These are phyloP conservation scores for Euwallacea fornicatus DNA, from an alignment of 1,140 invertebrate genomes.

Conservation along the genomic window DNA sequence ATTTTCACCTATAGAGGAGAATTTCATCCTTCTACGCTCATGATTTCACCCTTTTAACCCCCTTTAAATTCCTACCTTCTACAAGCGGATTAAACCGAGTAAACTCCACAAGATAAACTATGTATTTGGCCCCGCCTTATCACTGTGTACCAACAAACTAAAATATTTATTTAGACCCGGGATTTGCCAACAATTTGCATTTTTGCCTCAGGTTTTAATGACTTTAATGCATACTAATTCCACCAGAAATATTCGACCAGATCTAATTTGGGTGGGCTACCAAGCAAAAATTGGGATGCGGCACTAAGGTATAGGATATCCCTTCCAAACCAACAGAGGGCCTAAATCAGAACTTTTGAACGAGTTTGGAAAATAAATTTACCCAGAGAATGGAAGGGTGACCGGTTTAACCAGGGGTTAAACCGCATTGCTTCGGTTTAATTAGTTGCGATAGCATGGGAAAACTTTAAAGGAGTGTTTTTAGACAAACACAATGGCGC, in stretches of 20 bases:
- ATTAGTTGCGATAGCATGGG: slow-evolving; percentile 30
- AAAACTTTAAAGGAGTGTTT: no score
- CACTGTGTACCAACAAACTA: background rate
- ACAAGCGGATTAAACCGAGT: slow-evolving; percentile 4
- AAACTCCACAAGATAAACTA: slow-evolving; percentile 5
- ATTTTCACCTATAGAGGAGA: no score
- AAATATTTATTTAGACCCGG: slow-evolving; percentile 3
- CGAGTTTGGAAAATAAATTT: slow-evolving; percentile 33
- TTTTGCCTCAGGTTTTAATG: background rate
- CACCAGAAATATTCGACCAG: background rate
- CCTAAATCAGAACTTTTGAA: slow-evolving; percentile 14
- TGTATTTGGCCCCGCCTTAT: background rate
- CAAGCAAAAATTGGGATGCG: background rate
- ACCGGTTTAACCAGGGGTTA: slow-evolving; percentile 36
- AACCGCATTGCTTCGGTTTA: slow-evolving; percentile 34
- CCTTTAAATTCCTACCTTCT: slow-evolving; percentile 2
- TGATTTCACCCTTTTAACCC: slow-evolving; percentile 5
- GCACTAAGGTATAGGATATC: background rate
- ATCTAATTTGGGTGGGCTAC: slow-evolving; percentile 1
- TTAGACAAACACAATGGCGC: no score
- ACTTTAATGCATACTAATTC: background rate
- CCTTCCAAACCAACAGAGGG: background rate
- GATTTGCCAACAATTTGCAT: background rate
- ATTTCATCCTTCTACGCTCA: background rate
- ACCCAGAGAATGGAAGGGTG: slow-evolving; percentile 19